Conservation (phyloP, 2,113 vertebrate species). For the Lanius collurio region DNA sequence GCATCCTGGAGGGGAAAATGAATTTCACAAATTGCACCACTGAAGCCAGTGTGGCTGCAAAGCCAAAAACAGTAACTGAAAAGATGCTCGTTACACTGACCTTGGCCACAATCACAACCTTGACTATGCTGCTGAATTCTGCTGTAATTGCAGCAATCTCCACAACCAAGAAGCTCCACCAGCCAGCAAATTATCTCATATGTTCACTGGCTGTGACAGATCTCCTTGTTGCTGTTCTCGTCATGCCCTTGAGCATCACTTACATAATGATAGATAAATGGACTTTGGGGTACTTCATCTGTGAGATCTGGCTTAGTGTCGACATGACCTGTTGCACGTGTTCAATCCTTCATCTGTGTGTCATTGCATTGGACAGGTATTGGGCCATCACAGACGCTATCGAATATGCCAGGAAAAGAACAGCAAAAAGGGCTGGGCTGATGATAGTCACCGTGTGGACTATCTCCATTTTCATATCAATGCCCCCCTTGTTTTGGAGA, state of each 20-base stretch:
- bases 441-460: slow-evolving; percentile 85
- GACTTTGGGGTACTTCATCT: slow-evolving; percentile 83
- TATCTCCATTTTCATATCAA: slow-evolving; percentile 85
- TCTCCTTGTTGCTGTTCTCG: slow-evolving; percentile 85
- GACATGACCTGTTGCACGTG: slow-evolving; percentile 94
- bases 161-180: slow-evolving; percentile 88
- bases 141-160: slow-evolving; percentile 86
- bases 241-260: slow-evolving; percentile 89
- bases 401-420: slow-evolving; percentile 85
- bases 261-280: slow-evolving; percentile 86
- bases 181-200: slow-evolving; percentile 91
- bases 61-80: slow-evolving; percentile 76
- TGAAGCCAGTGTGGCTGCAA: slow-evolving; percentile 55
- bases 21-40: slow-evolving; percentile 84
- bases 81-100: slow-evolving; percentile 78
- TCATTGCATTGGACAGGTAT: slow-evolving; percentile 89
- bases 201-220: slow-evolving; percentile 90
- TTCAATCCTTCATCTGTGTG: slow-evolving; percentile 89
- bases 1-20: slow-evolving; percentile 38
- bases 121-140: slow-evolving; percentile 82
- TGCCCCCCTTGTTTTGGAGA: slow-evolving; percentile 89
- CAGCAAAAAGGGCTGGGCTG: slow-evolving; percentile 74
- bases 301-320: slow-evolving; percentile 87
- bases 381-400: slow-evolving; percentile 92
- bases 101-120: slow-evolving; percentile 77